These are phyloP conservation scores for Mactra quadrangularis DNA, from an alignment of 1,140 invertebrate genomes.

Conservation along the genomic window DNA sequence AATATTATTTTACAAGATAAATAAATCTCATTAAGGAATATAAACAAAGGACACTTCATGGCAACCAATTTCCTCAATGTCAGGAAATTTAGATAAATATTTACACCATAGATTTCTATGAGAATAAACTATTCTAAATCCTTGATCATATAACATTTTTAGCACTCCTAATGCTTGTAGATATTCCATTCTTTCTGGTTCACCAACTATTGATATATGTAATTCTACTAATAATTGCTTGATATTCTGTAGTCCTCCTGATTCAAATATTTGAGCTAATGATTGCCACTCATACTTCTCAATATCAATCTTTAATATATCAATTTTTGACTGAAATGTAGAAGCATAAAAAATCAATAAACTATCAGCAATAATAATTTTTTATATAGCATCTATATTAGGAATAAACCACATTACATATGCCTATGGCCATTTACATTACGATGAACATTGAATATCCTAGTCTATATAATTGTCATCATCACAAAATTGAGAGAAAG, in stretches of 20 bases:
- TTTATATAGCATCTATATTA: neutral
- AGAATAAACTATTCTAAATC: conserved; percentile 51
- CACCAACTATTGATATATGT: conserved; percentile 41
- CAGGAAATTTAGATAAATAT: conserved; percentile 34
- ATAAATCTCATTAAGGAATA: conserved; percentile 43
- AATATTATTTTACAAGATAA: too few species aligned
- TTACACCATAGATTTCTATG: conserved; percentile 60
- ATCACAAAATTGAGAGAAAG: too few species aligned
- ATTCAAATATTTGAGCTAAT: conserved; percentile 46
- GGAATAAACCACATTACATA: neutral
- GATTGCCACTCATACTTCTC: conserved; percentile 62
- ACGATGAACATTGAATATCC: neutral
- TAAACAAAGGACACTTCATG: conserved; percentile 57
- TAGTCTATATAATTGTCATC: neutral
- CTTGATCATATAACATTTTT: conserved; percentile 52
- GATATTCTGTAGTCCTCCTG: conserved; percentile 41
- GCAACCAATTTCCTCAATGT: conserved; percentile 56
- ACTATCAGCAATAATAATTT: neutral
- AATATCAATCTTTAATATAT: conserved; percentile 59
- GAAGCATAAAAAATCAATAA: neutral
- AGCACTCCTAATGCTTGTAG: conserved; percentile 40
- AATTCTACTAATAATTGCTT: conserved; percentile 47
- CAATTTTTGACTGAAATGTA: conserved; percentile 47
- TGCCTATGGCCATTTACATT: neutral
- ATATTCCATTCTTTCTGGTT: conserved; percentile 45